Evolutionary conservation across 2,113 vertebrate species (phyloP).

Genomic region (Calypte anna): DNA sequence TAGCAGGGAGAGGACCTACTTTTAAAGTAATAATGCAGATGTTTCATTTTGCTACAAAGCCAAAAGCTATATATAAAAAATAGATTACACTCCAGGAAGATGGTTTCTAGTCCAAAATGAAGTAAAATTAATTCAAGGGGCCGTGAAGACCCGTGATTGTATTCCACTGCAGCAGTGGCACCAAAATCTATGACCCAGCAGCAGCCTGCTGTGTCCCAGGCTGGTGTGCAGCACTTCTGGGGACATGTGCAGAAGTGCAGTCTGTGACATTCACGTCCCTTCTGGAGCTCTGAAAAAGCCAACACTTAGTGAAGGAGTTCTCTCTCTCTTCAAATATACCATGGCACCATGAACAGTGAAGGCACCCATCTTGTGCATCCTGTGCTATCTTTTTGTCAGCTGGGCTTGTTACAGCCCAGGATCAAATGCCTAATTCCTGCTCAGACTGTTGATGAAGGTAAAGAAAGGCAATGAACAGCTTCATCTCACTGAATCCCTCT

Average conservation of each 20-base stretch:
- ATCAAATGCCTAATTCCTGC: not conserved
- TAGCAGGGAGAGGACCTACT: not conserved
- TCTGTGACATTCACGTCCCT: not conserved
- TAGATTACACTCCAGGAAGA: not conserved
- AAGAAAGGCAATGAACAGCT: not conserved
- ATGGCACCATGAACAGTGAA: not conserved
- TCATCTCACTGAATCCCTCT: not conserved
- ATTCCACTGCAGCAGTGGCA: not conserved
- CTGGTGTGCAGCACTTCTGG: not conserved
- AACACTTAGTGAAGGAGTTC: not conserved
- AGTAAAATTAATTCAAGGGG: not conserved
- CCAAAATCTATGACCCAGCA: not conserved
- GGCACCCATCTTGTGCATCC: not conserved
- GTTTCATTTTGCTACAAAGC: not conserved
- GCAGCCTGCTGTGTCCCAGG: not conserved
- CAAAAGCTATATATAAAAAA: not conserved
- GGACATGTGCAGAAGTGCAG: not conserved
- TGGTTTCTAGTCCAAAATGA: not conserved
- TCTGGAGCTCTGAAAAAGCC: not conserved
- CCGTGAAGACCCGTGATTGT: not conserved
- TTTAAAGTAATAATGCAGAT: not conserved
- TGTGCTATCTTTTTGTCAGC: not conserved
- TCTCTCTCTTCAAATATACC: not conserved
- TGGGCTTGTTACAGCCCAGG: not conserved
- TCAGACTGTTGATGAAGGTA: not conserved